A percentile compares a stretch with the other conserved stretches of the same genome.
phyloP scores from a whole-genome alignment of 2,113 vertebrate species.

The Sinocyclocheilus anshuiensis region DNA sequence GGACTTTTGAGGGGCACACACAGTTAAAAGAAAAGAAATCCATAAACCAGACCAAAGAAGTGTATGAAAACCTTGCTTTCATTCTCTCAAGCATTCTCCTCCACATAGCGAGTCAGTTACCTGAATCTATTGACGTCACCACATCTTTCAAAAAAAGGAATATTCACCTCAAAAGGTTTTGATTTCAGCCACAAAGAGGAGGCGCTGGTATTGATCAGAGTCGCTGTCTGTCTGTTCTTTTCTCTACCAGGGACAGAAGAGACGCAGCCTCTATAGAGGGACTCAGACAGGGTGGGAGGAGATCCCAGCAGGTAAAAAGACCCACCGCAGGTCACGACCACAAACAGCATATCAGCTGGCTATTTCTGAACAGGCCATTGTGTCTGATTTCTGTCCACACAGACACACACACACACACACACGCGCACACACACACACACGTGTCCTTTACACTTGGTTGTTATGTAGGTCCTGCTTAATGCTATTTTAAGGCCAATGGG shows the following conservation, averaged over 20 bases:
- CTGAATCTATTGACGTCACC: conserved; percentile 43
- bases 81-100: conserved; percentile 26
- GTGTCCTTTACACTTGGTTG: background rate
- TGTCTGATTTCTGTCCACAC: conserved; percentile 28
- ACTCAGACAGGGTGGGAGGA: conserved; percentile 32
- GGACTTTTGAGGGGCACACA: conserved; percentile 1
- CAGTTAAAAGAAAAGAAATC: conserved; percentile 30
- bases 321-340: conserved; percentile 39
- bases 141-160: conserved; percentile 37
- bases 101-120: conserved; percentile 16
- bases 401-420: background rate
- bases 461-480: background rate
- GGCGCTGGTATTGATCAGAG: conserved; percentile 49
- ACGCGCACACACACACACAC: background rate
- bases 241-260: conserved; percentile 16
- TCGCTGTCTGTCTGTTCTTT: conserved; percentile 34
- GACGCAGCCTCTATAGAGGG: conserved; percentile 24
- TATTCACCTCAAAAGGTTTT: conserved; percentile 45
- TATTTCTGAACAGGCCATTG: conserved; percentile 39
- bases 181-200: conserved; percentile 52
- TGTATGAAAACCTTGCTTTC: background rate
- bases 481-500: background rate
- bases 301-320: conserved; percentile 47
- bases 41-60: conserved; percentile 28
- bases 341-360: conserved; percentile 33